These are phyloP conservation scores for Cetonia aurata DNA, from an alignment of 2,888 invertebrate species.

Conservation along the genomic window DNA sequence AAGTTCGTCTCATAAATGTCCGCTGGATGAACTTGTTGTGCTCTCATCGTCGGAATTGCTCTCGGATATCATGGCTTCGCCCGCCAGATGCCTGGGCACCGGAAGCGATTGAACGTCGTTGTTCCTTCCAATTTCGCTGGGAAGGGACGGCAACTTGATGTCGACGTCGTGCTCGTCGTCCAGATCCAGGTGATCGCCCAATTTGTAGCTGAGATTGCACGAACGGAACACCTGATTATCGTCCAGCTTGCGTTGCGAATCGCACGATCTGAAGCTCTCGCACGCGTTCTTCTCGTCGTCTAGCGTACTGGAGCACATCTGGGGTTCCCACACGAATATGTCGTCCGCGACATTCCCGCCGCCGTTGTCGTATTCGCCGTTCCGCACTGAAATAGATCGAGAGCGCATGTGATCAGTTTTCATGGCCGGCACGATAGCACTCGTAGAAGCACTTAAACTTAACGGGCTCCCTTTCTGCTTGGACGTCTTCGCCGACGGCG, in stretches of 20 bases:
- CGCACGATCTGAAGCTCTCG: slow-evolving; percentile 47
- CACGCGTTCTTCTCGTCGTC: slow-evolving; percentile 20
- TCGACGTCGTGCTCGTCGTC: slow-evolving; percentile 56
- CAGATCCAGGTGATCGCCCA: slow-evolving; percentile 52
- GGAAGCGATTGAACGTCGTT: slow-evolving; percentile 60
- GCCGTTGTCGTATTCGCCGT: slow-evolving; percentile 52
- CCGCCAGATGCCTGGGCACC: slow-evolving; percentile 75
- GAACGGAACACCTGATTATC: slow-evolving; percentile 39
- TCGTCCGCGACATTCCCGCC: slow-evolving; percentile 50
- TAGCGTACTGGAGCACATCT: slow-evolving; percentile 55
- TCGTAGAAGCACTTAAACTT: slow-evolving; percentile 70
- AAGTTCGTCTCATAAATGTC: slow-evolving; percentile 58
- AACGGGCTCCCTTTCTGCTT: slow-evolving; percentile 63
- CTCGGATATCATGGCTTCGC: slow-evolving; percentile 78
- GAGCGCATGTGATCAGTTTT: slow-evolving; percentile 63
- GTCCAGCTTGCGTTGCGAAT: slow-evolving; percentile 41
- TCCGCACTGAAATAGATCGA: slow-evolving; percentile 63
- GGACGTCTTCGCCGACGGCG: slow-evolving; percentile 66
- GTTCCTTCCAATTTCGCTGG: slow-evolving; percentile 63
- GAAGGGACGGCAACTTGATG: slow-evolving; percentile 62
- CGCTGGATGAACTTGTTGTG: slow-evolving; percentile 66
- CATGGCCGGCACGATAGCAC: slow-evolving; percentile 64
- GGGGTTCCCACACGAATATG: slow-evolving; percentile 54
- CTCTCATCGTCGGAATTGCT: slow-evolving; percentile 73
- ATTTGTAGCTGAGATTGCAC: slow-evolving; percentile 27